Percentiles rank a stretch among this genome's conserved stretches.
Conservation (phyloP, 2,797 vertebrate genomes). For the Coregonus sp. region DNA sequence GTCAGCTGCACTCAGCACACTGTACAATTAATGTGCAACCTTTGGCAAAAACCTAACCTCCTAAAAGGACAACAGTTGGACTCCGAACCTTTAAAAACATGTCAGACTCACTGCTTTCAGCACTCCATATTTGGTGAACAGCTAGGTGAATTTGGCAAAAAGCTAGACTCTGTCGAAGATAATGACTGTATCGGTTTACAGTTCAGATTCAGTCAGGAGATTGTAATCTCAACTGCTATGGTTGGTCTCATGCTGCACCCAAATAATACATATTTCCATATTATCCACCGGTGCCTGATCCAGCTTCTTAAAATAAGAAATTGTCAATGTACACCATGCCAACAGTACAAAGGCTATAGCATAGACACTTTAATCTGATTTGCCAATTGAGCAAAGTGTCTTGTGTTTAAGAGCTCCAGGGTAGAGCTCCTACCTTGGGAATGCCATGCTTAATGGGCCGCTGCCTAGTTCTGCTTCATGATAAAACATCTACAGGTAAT, state of each 20-base stretch:
- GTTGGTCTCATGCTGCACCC: background rate
- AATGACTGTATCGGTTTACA: background rate
- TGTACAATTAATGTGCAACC: slow-evolving; percentile 61
- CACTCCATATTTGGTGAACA: background rate
- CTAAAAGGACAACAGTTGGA: background rate
- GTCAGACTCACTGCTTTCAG: background rate
- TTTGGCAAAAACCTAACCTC: slow-evolving; percentile 47
- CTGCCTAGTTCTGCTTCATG: slow-evolving; percentile 61
- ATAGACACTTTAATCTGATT: slow-evolving; percentile 42
- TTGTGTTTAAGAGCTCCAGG: slow-evolving; percentile 42
- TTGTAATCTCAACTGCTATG: background rate
- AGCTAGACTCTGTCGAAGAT: background rate
- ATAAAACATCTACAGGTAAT: slow-evolving; percentile 69
- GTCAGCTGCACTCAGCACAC: slow-evolving; percentile 74
- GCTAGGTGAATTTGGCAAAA: background rate
- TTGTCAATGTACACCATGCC: background rate
- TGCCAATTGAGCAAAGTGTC: slow-evolving; percentile 47
- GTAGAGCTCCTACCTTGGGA: slow-evolving; percentile 52
- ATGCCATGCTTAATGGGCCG: slow-evolving; percentile 66
- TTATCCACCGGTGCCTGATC: background rate
- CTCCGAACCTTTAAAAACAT: background rate
- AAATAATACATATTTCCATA: background rate
- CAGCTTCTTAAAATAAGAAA: background rate
- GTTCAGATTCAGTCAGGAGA: background rate
- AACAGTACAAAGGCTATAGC: background rate